These are phyloP conservation scores for Nannoperca australis DNA, from an alignment of 2,797 vertebrate species.

Conservation along the genomic window DNA sequence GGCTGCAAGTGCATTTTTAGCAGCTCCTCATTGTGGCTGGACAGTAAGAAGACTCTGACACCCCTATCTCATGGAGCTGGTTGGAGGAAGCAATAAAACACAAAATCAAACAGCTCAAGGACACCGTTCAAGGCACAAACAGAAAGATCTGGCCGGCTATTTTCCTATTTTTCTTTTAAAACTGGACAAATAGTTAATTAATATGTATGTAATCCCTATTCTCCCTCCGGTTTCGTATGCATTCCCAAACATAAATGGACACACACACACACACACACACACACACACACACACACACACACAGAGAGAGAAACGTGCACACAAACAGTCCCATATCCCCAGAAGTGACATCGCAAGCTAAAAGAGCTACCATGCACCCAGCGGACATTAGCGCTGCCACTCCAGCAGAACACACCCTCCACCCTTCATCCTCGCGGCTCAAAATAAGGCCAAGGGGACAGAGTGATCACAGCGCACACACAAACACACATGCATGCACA, in stretches of 20 bases:
- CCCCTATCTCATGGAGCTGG: not conserved
- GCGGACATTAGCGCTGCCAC: slow-evolving; percentile 1
- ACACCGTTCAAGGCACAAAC: not conserved
- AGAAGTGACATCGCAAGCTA: slow-evolving; percentile 1
- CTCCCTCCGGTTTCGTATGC: no score
- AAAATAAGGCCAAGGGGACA: not conserved
- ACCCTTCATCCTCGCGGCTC: slow-evolving; percentile 22
- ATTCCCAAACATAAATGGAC: not conserved
- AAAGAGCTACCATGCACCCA: slow-evolving; percentile 16
- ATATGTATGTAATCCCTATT: not conserved
- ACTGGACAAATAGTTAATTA: not conserved
- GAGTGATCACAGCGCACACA: not conserved
- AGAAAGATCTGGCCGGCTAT: not conserved
- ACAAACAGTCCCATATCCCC: not conserved
- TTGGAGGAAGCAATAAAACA: not conserved
- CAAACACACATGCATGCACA: not conserved
- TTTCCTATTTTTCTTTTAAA: not conserved
- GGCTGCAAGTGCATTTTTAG: no score
- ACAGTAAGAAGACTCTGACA: not conserved
- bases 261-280: not conserved
- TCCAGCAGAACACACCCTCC: slow-evolving; percentile 21
- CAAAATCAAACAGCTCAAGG: not conserved
- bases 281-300: not conserved
- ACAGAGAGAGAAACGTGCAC: not conserved
- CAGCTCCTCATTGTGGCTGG: not conserved